Percentiles rank a stretch among this genome's conserved stretches.
phyloP scores from a whole-genome alignment of 2,888 invertebrate genomes.

The Subacronicta megacephala region DNA sequence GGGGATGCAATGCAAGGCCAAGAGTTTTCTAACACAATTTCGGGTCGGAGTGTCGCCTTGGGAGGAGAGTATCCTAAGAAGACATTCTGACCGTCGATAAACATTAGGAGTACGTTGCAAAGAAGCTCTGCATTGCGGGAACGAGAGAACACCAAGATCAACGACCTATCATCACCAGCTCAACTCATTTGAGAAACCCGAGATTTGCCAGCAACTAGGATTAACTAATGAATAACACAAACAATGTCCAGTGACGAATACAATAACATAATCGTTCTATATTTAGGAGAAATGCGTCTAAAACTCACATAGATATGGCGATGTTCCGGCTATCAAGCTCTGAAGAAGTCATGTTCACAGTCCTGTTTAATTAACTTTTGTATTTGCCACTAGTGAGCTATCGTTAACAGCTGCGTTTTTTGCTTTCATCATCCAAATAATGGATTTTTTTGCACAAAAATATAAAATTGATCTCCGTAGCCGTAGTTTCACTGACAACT shows the following conservation, averaged over 20 bases:
- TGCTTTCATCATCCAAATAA: slow-evolving; percentile 85
- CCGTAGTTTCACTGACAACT: slow-evolving; percentile 52
- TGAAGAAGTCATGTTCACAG: slow-evolving; percentile 81
- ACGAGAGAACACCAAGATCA: slow-evolving; percentile 36
- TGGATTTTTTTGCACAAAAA: slow-evolving; percentile 77
- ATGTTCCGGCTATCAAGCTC: slow-evolving; percentile 86
- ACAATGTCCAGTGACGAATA: slow-evolving; percentile 64
- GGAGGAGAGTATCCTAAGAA: not conserved
- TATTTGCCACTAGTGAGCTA: slow-evolving; percentile 70
- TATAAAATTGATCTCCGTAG: slow-evolving; percentile 66
- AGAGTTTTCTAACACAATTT: too few relatives aligned
- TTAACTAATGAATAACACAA: slow-evolving; percentile 60
- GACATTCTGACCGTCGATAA: slow-evolving; percentile 10
- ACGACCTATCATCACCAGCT: slow-evolving; percentile 37
- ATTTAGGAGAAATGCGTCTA: slow-evolving; percentile 75
- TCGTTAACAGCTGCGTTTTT: slow-evolving; percentile 76
- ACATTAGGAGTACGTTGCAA: not conserved
- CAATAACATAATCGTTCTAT: slow-evolving; percentile 70
- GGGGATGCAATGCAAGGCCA: not conserved
- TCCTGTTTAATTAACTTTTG: slow-evolving; percentile 69
- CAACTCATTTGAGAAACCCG: slow-evolving; percentile 12
- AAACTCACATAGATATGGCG: slow-evolving; percentile 85
- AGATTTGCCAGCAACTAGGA: slow-evolving; percentile 31
- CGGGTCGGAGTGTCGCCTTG: too few relatives aligned
- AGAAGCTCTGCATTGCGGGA: slow-evolving; percentile 40